Evolutionary conservation across 2,888 invertebrate species (phyloP), one percentile per base, ranked within the genome.

Genomic region (Cistogaster globosa): DNA sequence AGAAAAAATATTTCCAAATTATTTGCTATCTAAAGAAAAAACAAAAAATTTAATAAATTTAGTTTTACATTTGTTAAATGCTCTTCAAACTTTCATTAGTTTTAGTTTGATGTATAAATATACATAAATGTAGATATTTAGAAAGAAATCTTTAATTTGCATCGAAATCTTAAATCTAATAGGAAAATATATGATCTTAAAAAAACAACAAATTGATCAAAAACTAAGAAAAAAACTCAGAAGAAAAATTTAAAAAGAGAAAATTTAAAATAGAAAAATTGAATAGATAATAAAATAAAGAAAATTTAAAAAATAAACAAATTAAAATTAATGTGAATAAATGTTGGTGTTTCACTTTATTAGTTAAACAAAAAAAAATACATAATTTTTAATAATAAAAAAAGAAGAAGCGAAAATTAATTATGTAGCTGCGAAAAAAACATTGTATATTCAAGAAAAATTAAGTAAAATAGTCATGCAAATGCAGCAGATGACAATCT

Each of bases 301-400:
- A 26, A 32, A 67, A 65, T 22, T 51, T 45, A 42, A 18, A 14
- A 26, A 80, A 42, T 6, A 42, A 12, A 57, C 2, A 68, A 63
- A 76, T 63, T 58, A 69, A 81, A 79, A 38, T 83, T 65, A 69
- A 76, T 84, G 83, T 82, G 71, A 76, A 68, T 85, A 85, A 79
- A 82, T 85, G 82, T 85, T 82, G 55, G 51, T 82, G 78, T 80
- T 77, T 67, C 82, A 62, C 42, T 53, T 11, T 14, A 6, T 16
- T 72, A 69, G 58, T 67, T 36, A 72, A n/a, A 74, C 55, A 69
- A 63, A 42, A 45, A 65, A 53, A 45, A 12, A 42, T 62, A 69
- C 69, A 77, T 58, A 45, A 63, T 77, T 63, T 72, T 58, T 86
- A 87, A 86, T 85, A 87, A 88, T 86, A 87, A 87, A 71, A 87